Conservation (phyloP, 2,113 vertebrate species). For the Pteropus alecto region DNA sequence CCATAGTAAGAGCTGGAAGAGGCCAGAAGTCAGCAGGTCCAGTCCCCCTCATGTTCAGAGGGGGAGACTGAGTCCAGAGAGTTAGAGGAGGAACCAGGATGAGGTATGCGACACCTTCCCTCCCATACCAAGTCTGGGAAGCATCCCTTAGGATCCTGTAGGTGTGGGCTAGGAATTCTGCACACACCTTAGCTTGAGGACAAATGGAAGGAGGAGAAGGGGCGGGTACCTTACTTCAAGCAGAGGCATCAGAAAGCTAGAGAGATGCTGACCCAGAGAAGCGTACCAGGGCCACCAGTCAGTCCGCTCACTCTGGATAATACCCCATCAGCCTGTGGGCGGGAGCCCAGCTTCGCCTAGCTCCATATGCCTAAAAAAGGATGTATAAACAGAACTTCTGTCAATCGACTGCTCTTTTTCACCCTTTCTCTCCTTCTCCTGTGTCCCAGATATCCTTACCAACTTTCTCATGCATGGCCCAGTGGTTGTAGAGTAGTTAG, state of each 20-base stretch:
- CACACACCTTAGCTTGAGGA: background rate
- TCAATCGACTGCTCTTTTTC: background rate
- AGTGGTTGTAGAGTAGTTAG: background rate
- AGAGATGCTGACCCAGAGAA: background rate
- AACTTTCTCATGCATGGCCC: background rate
- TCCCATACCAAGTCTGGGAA: background rate
- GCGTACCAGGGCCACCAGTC: background rate
- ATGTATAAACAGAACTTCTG: background rate
- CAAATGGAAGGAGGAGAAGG: background rate
- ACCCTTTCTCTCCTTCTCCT: background rate
- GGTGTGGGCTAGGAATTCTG: background rate
- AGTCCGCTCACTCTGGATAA: background rate
- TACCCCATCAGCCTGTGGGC: background rate
- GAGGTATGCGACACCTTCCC: background rate
- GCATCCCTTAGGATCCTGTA: background rate
- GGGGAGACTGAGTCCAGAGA: background rate
- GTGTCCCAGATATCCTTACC: background rate
- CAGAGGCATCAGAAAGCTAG: background rate
- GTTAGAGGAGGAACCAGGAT: background rate
- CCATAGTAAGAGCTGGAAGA: background rate
- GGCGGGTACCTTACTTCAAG: background rate
- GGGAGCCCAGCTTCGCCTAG: background rate
- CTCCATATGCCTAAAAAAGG: background rate
- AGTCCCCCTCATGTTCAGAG: background rate
- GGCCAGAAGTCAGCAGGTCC: background rate